Base-by-base conservation (phyloP, 2,797 vertebrate species). In the Pseudochirops corinnae region DNA sequence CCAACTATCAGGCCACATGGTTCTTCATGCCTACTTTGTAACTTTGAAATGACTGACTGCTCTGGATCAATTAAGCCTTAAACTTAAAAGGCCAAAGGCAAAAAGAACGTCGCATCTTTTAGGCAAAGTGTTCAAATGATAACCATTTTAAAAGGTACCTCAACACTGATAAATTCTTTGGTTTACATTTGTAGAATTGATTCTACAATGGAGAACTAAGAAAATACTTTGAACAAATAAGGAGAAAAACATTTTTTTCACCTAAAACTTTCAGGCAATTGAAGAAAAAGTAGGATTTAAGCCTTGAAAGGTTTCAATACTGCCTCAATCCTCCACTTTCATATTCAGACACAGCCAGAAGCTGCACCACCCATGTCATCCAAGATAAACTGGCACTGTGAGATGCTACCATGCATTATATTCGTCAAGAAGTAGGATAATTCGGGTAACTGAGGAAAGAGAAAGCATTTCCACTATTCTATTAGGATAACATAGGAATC, bases 171-270 rank as follows among this genome's bases (percentile, higher is more conserved):
- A 90, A 24, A 90, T 55, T 53, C 39, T 7, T 52, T 33, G 13
- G 50, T 39, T 67, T 93, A 67, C 10, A 62, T 5, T 29, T 0
- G 57, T 56, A 93, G 94, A 94, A 29, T 39, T 91, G 60, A 46
- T 46, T 46, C 46, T 46, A 46, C 46, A 91, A 60, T 0, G n/a
- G 90, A 92, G 87, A 95, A 67, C 0, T 29, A 14, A 92, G 55
- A 39, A 93, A 90, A 95, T 82, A 90, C 90, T 91, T n/a, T 12
- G 28, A 93, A 60, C 91, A 52, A 58, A 0, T 3, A 4, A 94
- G 52, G 90, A 5, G 56, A 92, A 82, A 91, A 96, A 56, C 90
- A 90, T 39, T 95, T 92, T 53, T 95, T 93, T 90, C 55, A 58
- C 52, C 57, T 55, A 29, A 93, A 57, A 55, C 6, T 26, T 57